These are phyloP conservation scores for Cranoglanis bouderius DNA, from an alignment of 2,113 vertebrate species.

Conservation along the genomic window DNA sequence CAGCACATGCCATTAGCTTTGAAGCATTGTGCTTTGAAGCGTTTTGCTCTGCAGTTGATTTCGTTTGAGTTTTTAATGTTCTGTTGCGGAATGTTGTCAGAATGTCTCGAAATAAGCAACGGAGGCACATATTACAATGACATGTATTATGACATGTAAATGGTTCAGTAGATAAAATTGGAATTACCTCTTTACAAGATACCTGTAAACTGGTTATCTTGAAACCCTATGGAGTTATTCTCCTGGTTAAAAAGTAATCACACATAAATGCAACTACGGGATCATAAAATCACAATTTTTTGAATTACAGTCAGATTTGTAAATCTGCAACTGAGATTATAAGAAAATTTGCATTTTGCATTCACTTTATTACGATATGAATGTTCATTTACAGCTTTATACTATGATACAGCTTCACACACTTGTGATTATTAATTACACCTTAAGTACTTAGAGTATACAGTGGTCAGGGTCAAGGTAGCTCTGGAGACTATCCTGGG, in stretches of 20 bases:
- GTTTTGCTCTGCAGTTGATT: neutral
- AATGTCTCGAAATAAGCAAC: neutral
- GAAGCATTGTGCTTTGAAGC: constrained; percentile 2
- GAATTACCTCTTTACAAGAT: too few relatives aligned
- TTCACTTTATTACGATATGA: neutral
- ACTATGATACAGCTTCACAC: too few relatives aligned
- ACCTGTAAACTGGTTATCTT: neutral
- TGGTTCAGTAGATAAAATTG: neutral
- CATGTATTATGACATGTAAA: constrained; percentile 16
- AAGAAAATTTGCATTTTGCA: neutral
- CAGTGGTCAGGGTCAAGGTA: neutral
- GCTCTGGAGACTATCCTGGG: neutral
- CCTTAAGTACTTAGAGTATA: neutral
- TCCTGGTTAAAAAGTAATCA: neutral
- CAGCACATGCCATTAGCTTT: constrained; percentile 2
- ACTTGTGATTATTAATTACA: neutral
- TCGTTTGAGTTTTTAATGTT: constrained; percentile 14
- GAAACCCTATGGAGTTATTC: neutral
- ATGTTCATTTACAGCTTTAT: neutral
- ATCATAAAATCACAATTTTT: neutral
- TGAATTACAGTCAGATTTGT: neutral
- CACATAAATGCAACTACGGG: neutral
- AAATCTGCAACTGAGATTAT: neutral
- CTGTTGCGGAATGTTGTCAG: neutral
- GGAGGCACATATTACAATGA: neutral